phyloP scores from a whole-genome alignment of 1,140 invertebrate genomes.

The Zaprionus vittiger region DNA sequence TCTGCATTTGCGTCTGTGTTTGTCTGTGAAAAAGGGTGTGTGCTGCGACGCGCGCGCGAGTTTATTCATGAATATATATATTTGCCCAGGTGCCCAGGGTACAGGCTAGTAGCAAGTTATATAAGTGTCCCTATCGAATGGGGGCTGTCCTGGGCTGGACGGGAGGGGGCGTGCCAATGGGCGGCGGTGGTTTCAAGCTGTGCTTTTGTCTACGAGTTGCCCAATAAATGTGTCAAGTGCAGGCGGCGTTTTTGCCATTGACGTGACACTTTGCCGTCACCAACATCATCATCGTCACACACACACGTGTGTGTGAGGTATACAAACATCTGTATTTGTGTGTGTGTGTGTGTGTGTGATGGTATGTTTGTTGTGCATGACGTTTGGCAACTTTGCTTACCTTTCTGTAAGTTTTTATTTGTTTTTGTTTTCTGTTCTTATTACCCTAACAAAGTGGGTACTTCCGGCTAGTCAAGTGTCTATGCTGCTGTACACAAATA shows the following conservation, averaged over 20 bases:
- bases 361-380: conserved; percentile 45
- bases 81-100: conserved; percentile 18
- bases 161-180: conserved; percentile 47
- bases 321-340: conserved; percentile 10
- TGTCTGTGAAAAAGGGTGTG: not conserved
- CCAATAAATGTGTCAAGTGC: conserved; percentile 81
- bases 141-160: not conserved
- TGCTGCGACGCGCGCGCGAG: conserved; percentile 11
- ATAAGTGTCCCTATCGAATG: conserved; percentile 15
- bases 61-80: conserved; percentile 35
- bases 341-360: conserved; percentile 10
- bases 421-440: conserved; percentile 45
- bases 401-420: conserved; percentile 27
- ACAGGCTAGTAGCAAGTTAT: conserved; percentile 28
- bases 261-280: conserved; percentile 65
- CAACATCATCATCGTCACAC: conserved; percentile 33
- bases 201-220: conserved; percentile 75
- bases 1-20: conserved; percentile 10
- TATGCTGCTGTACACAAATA: not conserved
- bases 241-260: conserved; percentile 74
- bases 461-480: not conserved
- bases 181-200: conserved; percentile 56
- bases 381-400: conserved; percentile 58
- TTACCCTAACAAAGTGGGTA: conserved; percentile 21
- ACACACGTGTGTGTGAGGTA: conserved; percentile 35